Percentiles rank a stretch among this genome's conserved stretches.
Evolutionary conservation across 2,888 invertebrate genomes (phyloP).

Genomic region (Pseudolycoriella hygida): DNA sequence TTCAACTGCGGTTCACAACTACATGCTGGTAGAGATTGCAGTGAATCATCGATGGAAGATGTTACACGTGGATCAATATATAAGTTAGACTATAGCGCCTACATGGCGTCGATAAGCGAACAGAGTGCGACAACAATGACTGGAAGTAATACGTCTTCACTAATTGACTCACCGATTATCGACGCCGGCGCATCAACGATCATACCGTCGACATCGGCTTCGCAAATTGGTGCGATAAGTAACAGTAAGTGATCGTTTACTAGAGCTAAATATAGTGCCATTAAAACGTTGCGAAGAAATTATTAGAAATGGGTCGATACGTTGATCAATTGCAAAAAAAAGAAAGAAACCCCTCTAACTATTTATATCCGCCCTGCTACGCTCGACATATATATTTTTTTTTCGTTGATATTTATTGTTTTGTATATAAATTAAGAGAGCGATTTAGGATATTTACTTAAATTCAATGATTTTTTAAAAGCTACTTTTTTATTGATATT

Average conservation of each 20-base stretch:
- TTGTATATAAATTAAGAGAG: no score
- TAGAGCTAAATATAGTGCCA: background rate
- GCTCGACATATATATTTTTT: no score
- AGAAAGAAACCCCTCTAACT: no score
- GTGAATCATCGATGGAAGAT: constrained; percentile 83
- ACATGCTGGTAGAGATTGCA: constrained; percentile 74
- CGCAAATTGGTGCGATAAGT: no score
- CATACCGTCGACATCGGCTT: background rate
- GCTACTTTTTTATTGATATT: no score
- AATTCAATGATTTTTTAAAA: no score
- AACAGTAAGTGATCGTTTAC: background rate
- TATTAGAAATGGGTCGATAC: no score
- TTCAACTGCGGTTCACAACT: constrained; percentile 81
- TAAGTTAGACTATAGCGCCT: constrained; percentile 39
- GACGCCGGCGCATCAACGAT: background rate
- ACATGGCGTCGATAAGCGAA: constrained; percentile 11
- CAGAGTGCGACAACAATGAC: background rate
- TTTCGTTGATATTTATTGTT: no score
- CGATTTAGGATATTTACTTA: no score
- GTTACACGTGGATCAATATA: constrained; percentile 59
- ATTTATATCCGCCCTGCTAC: no score
- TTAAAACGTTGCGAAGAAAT: background rate
- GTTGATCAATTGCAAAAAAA: no score
- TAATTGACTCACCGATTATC: background rate
- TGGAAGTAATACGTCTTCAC: background rate